These are phyloP conservation scores for Urosaurus nigricauda DNA, from an alignment of 2,797 vertebrate genomes.

Conservation along the genomic window DNA sequence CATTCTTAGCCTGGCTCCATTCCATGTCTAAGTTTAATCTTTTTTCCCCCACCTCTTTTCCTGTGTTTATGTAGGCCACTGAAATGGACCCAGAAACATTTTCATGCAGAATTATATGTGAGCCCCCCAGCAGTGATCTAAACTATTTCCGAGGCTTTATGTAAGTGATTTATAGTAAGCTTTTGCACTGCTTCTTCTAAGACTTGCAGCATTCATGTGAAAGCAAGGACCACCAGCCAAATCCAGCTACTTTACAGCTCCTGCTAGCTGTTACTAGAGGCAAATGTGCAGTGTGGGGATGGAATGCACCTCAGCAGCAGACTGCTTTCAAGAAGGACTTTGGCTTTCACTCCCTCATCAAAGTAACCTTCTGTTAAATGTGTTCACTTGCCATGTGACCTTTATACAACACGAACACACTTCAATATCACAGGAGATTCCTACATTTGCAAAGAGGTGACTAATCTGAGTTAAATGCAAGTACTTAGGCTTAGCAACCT, in stretches of 20 bases:
- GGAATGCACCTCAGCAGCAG: not conserved
- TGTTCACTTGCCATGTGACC: not conserved
- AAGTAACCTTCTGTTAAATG: not conserved
- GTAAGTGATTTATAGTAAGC: slow-evolving; percentile 81
- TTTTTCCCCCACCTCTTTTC: not conserved
- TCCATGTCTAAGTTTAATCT: not conserved
- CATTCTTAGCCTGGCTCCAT: not conserved
- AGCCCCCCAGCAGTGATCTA: slow-evolving; percentile 93
- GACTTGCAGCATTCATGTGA: not conserved
- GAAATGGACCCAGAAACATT: slow-evolving; percentile 89
- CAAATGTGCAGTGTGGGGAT: too few relatives aligned
- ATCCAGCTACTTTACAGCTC: not conserved
- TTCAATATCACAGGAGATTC: not conserved
- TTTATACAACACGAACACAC: not conserved
- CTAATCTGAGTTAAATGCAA: not conserved
- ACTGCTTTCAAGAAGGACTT: not conserved
- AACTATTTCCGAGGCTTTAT: slow-evolving; percentile 90
- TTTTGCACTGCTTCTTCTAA: not conserved
- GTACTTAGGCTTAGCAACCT: not conserved
- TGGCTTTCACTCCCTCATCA: not conserved
- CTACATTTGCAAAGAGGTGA: not conserved
- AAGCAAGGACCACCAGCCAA: not conserved
- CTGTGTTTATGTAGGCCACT: slow-evolving; percentile 76
- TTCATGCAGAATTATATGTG: slow-evolving; percentile 90
- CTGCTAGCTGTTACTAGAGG: not conserved